phyloP scores from a whole-genome alignment of 2,113 vertebrate genomes.

The Romanogobio albipinnatus region DNA sequence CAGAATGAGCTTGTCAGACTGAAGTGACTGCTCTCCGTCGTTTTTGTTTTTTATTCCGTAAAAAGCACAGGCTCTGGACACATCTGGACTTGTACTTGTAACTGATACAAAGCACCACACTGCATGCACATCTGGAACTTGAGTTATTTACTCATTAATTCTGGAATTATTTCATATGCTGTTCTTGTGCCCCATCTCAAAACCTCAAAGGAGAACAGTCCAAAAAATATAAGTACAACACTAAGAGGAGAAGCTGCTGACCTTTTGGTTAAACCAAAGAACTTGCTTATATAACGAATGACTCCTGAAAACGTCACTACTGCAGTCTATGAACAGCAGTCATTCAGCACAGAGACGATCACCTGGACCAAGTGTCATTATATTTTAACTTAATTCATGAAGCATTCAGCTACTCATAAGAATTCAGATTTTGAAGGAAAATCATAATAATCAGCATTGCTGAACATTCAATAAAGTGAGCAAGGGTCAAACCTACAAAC shows the following conservation, averaged over 20 bases:
- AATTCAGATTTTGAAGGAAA: background rate
- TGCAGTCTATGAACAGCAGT: background rate
- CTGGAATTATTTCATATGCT: slow-evolving; percentile 46
- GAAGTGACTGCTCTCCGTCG: slow-evolving; percentile 37
- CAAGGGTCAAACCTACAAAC: background rate
- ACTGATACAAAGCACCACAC: slow-evolving; percentile 58
- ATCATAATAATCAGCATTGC: background rate
- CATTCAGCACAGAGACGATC: background rate
- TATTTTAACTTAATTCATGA: background rate
- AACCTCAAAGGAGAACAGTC: slow-evolving; percentile 21
- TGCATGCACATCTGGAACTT: slow-evolving; percentile 67
- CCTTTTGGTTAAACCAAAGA: background rate
- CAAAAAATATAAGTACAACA: background rate
- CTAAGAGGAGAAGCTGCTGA: slow-evolving; percentile 12
- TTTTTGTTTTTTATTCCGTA: slow-evolving; percentile 38
- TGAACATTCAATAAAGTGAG: background rate
- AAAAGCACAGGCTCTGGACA: slow-evolving; percentile 50
- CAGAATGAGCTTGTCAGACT: slow-evolving; percentile 51
- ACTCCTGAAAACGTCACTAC: background rate
- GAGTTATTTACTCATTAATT: slow-evolving; percentile 65
- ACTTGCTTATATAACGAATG: background rate
- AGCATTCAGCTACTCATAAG: background rate
- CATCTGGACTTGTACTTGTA: slow-evolving; percentile 64
- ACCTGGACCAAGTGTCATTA: background rate
- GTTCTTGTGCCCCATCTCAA: slow-evolving; percentile 49